Percentiles rank a stretch among this genome's conserved stretches.
Evolutionary conservation across 2,797 vertebrate genomes (phyloP).

Genomic region (Melanotaenia nigrans): DNA sequence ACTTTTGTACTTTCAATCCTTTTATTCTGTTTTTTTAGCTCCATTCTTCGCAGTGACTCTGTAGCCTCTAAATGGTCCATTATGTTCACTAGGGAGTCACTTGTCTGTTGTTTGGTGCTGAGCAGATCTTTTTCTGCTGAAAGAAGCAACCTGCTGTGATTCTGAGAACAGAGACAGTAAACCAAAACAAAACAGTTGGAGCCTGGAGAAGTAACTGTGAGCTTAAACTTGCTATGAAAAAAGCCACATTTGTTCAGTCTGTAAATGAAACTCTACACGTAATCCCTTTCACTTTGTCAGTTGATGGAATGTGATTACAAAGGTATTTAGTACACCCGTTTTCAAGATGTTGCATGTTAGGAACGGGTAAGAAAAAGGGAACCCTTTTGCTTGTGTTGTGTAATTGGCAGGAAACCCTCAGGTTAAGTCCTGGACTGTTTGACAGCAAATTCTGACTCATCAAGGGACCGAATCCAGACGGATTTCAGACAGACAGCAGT

Average conservation of each 20-base stretch:
- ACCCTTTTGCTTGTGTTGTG: not conserved
- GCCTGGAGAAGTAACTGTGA: constrained; percentile 1
- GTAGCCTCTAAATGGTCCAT: constrained; percentile 5
- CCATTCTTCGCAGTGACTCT: not conserved
- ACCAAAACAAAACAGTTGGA: constrained; percentile 1
- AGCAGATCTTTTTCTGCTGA: constrained; percentile 6
- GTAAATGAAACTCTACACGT: too few relatives aligned
- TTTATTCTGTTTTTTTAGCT: not conserved
- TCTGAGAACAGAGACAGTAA: constrained; percentile 6
- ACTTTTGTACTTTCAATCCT: not conserved
- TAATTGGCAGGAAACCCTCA: constrained; percentile 1
- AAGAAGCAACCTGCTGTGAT: constrained; percentile 1
- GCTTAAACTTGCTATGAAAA: not conserved
- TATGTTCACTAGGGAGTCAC: not conserved
- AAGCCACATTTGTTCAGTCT: not conserved
- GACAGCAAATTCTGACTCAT: not conserved
- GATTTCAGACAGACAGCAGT: not conserved
- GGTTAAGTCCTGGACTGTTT: not conserved
- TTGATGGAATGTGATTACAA: not conserved
- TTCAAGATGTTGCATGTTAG: not conserved
- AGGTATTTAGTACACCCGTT: not conserved
- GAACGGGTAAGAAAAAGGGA: not conserved
- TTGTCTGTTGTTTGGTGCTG: constrained; percentile 7
- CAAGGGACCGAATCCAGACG: not conserved
- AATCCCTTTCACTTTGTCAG: not conserved